phyloP scores from a whole-genome alignment of 2,113 vertebrate genomes.

The Tricholaema leucomelas region DNA sequence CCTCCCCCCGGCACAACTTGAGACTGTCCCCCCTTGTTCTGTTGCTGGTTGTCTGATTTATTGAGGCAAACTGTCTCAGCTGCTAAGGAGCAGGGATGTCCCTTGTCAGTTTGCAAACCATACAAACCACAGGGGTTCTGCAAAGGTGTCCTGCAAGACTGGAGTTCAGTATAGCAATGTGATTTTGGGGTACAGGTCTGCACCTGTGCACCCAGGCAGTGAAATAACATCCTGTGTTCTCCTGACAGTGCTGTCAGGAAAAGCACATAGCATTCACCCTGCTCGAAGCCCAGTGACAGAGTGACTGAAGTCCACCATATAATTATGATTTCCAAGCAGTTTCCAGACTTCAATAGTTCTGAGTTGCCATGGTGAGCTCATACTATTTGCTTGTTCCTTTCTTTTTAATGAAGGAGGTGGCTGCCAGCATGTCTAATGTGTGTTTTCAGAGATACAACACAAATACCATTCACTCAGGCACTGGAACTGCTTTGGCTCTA shows the following conservation, averaged over 20 bases:
- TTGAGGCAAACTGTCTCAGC: background rate
- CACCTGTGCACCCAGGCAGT: background rate
- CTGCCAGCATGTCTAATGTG: background rate
- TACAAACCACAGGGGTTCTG: background rate
- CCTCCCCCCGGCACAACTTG: too few species aligned
- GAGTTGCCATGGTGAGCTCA: constrained; percentile 4
- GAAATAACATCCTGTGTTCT: background rate
- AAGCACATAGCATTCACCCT: background rate
- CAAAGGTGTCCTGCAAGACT: background rate
- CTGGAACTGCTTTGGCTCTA: constrained; percentile 16
- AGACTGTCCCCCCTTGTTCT: too few species aligned
- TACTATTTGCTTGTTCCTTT: background rate
- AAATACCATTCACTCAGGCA: background rate
- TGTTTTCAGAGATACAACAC: background rate
- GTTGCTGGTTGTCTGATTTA: too few species aligned
- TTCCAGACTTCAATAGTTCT: background rate
- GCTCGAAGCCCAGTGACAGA: background rate
- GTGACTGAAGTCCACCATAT: background rate
- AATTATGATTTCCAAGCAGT: background rate
- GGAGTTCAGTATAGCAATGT: background rate
- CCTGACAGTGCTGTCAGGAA: background rate
- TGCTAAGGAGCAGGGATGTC: background rate
- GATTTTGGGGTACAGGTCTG: background rate
- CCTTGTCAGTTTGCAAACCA: background rate
- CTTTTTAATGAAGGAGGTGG: background rate